Conservation (phyloP, 2,113 vertebrate genomes). For the Lethenteron camtschaticum region DNA sequence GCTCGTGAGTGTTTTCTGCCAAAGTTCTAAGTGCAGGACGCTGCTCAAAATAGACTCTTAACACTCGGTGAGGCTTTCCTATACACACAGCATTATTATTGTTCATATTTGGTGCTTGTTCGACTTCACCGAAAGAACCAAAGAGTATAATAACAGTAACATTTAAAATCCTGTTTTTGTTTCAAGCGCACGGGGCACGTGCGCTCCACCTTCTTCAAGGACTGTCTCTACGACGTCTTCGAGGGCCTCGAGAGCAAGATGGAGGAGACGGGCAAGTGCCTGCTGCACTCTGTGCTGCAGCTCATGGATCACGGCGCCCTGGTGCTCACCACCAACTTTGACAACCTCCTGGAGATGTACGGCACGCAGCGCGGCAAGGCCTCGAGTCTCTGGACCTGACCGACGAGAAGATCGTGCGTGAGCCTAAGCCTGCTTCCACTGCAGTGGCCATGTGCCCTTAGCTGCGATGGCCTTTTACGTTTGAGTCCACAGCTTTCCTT, state of each 20-base stretch:
- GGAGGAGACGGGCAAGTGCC: conserved; percentile 67
- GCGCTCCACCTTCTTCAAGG: conserved; percentile 80
- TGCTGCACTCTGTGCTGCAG: conserved; percentile 64
- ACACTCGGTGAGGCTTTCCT: too few species aligned
- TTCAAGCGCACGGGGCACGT: conserved; percentile 61
- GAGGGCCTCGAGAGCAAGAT: conserved; percentile 80
- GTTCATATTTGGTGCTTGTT: too few species aligned
- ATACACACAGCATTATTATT: too few species aligned
- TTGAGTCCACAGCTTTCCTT: too few species aligned
- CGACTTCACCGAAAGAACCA: too few species aligned
- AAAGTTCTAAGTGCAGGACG: too few species aligned
- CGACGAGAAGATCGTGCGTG: conserved; percentile 66
- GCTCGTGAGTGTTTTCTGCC: too few species aligned
- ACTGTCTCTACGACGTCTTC: conserved; percentile 86
- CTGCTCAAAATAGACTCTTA: too few species aligned
- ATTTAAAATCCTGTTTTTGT: too few species aligned
- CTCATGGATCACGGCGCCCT: conserved; percentile 73
- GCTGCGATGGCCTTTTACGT: background rate
- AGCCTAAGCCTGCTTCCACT: background rate
- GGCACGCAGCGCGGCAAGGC: conserved; percentile 58
- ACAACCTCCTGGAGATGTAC: conserved; percentile 76
- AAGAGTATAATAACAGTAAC: too few species aligned
- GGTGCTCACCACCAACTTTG: conserved; percentile 82
- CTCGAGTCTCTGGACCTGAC: conserved; percentile 83
- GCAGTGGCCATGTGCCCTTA: background rate